A percentile compares a stretch with the other conserved stretches of the same genome.
phyloP scores from a whole-genome alignment of 2,113 vertebrate species.

The Mohoua ochrocephala region DNA sequence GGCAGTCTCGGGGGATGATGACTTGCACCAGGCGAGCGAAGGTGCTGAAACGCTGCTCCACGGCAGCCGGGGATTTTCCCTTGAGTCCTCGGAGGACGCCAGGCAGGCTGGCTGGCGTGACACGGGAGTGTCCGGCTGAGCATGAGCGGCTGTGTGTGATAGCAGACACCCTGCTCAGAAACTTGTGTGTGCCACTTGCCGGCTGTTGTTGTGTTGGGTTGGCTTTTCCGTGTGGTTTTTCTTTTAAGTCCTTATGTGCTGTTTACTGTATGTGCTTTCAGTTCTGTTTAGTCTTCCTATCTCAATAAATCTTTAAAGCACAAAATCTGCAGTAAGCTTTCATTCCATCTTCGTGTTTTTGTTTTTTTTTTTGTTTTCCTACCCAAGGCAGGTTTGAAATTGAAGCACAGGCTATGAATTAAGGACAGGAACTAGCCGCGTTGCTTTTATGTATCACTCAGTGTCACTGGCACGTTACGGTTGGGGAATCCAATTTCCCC shows the following conservation, averaged over 20 bases:
- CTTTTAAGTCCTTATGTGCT: background rate
- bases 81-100: background rate
- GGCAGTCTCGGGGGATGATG: background rate
- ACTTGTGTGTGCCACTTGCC: background rate
- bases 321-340: constrained; percentile 4
- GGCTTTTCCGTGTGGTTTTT: background rate
- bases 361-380: background rate
- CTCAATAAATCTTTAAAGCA: constrained; percentile 4
- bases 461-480: background rate
- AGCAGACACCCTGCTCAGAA: background rate
- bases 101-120: background rate
- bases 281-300: background rate
- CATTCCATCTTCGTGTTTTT: background rate
- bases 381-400: constrained; percentile 35
- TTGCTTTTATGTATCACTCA: constrained; percentile 29
- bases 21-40: background rate
- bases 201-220: background rate
- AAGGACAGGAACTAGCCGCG: constrained; percentile 5
- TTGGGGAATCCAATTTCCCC: constrained; percentile 60
- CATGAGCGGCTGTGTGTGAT: background rate
- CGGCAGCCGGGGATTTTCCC: background rate
- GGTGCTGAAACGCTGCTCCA: background rate
- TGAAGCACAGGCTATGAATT: constrained; percentile 29
- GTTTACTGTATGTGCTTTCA: background rate
- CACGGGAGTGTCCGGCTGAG: background rate